Evolutionary conservation across 2,797 vertebrate species (phyloP), one percentile per base, ranked within the genome.

Genomic region (Rhyacichthys aspro): DNA sequence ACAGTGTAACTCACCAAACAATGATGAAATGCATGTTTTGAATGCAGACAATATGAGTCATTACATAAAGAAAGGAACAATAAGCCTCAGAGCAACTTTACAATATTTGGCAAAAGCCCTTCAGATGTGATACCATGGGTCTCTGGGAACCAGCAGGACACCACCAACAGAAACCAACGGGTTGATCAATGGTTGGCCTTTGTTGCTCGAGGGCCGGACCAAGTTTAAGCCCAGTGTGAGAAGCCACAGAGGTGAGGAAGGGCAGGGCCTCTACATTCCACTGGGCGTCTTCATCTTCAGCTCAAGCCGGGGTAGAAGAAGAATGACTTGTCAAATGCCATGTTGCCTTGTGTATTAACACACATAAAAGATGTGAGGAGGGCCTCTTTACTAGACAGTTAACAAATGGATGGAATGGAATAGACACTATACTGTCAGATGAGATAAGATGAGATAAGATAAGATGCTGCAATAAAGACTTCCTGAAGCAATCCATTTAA

Each of bases 301-400:
- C 46, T 68, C n/a, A 36, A 58, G 65, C 61, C 50, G 59, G 59
- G 63, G 59, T 37, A 33, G 46, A 68, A 75, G 76, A 83, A 59
- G 68, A 83, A 78, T 72, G 76, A 63, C 79, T 61, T 79, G 80
- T 88, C 74, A 80, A 79, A 86, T 59, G 79, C 60, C 72, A 56
- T 32, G 54, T 63, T 60, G 71, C 62, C 48, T 81, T 46, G 15
- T 68, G 76, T 79, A 59, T 78, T 64, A 67, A 67, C 73, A 72
- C 7, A 34, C 15, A 84, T 57, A 70, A 63, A 85, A 53, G 38
- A 67, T 11, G 55, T 44, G 45, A 63, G 47, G 58, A 54, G 63
- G 67, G 74, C 67, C 50, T 60, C 71, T 56, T 75, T 16, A 72
- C 54, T 46, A 58, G 68, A 72, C 42, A 70, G 59, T 74, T 70